Evolutionary conservation across 2,797 vertebrate species (phyloP), one percentile per base, ranked within the genome.

Genomic region (Amazona finschi): DNA sequence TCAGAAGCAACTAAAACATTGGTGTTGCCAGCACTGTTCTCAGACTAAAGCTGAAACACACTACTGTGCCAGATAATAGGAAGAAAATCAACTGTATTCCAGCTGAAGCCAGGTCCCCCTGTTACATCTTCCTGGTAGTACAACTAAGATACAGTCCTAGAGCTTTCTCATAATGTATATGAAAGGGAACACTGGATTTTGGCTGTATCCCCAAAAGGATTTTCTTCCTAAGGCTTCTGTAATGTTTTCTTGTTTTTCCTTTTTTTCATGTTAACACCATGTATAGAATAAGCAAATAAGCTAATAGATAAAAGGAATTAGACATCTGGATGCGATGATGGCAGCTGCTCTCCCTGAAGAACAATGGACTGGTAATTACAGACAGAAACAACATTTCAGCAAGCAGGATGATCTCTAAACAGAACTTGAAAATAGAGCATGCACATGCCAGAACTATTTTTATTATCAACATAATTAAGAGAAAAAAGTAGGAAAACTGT

Each of bases 321-420:
- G 52, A 49, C 71, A 87, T 67, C 71, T 93, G 60, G 81, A 74
- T 76, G 60, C 93, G 25, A 55, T 5, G 4, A 60, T 61, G 67
- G 28, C 71, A 96, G 60, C 78, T 94, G 52, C 85, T 92, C 28
- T 92, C 78, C 69, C 49, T 55, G 52, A 92, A 74, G 94, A 92
- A 22, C 78, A 72, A 24, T 76, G 67, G 31, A 24, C 67, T 90
- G 24, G 33, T 91, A 90, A 85, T 74, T 90, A 80, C 64, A 3
- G 17, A 39, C 52, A 92, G 67, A 89, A 67, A n/a, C 28, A 73
- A 9, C 36, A 64, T 89, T 85, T 94, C 53, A 66, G 74, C 79
- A 65, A 73, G 33, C 33, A 89, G 36, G 39, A 33, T 73, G 36
- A 36, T 64, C 39, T 89, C 71, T 90, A 47, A 89, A 53, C 55